Conservation (phyloP, 2,797 vertebrate species). For the Xiphorhynchus erythropygius region DNA sequence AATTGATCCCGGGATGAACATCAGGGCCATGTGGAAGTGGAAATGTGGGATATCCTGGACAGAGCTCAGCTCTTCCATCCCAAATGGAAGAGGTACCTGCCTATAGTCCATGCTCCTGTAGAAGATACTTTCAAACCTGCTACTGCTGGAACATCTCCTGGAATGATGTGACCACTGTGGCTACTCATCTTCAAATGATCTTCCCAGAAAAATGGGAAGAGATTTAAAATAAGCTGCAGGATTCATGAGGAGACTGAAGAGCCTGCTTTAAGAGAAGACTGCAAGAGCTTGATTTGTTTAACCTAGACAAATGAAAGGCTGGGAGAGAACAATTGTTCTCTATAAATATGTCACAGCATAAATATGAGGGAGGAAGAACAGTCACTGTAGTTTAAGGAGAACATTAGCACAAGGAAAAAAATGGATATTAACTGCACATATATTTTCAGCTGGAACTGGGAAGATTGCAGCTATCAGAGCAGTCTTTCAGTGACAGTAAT, state of each 20-base stretch:
- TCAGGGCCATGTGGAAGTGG: background rate
- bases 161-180: background rate
- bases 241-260: background rate
- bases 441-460: background rate
- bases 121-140: background rate
- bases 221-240: background rate
- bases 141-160: background rate
- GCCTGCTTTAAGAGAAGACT: background rate
- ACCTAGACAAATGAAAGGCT: conserved; percentile 55
- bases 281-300: conserved; percentile 49
- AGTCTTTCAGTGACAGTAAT: background rate
- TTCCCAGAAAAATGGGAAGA: background rate
- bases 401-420: conserved; percentile 25
- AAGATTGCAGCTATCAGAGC: background rate
- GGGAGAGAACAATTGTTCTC: conserved; percentile 48
- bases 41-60: background rate
- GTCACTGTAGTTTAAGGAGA: conserved; percentile 46
- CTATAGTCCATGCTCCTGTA: background rate
- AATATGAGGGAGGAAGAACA: conserved; percentile 52
- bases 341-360: conserved; percentile 48
- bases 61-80: background rate
- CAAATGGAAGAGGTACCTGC: background rate
- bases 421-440: conserved; percentile 17
- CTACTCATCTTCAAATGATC: background rate
- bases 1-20: background rate